Evolutionary conservation across 2,113 vertebrate genomes (phyloP), one percentile per base, ranked within the genome.

Genomic region (Beaufortia kweichowensis): DNA sequence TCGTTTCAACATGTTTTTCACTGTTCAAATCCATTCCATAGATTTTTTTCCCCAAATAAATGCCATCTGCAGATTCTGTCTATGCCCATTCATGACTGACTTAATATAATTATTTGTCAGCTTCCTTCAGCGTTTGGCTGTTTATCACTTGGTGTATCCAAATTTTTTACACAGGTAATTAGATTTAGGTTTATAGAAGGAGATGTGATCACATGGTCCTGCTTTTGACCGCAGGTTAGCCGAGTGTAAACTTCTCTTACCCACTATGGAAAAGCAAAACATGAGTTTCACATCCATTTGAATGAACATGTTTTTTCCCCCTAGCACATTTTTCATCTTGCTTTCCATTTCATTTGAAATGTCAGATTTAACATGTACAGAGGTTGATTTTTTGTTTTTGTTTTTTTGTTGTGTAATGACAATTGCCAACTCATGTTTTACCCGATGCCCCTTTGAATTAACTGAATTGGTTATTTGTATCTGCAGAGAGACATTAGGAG

Each of bases 191-290:
- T 35, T 53, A 24, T 46, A 35, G 77, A 78, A 86, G 71, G 48
- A 33, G 57, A 80, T 41, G 67, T 77, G 50, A 48, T 48, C 65
- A 39, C 61, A 46, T 82, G 74, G 68, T 63, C 53, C 61, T 63
- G 63, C 43, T 29, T 75, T 46, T 53, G 46, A 60, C 56, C 67
- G 59, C 73, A 62, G 66, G 68, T 41, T 31, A 17, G 33, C 35
- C 35, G 43, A 35, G 73, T 59, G 53, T 56, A 31, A 70, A 70
- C 50, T 55, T 28, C 67, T 59, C 31, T 2, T 78, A 71, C 64
- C 62, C 53, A 43, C 35, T 17, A 39, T 63, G 55, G 64, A 63
- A 76, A 41, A 77, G 48, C 75, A 53, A 67, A 11, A 41, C 59
- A 63, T 69, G 63, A 59, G 57, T 76, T 83, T 75, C 61, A 61